These are phyloP conservation scores for Eurytoma californica DNA, from an alignment of 2,888 invertebrate genomes.

Conservation along the genomic window DNA sequence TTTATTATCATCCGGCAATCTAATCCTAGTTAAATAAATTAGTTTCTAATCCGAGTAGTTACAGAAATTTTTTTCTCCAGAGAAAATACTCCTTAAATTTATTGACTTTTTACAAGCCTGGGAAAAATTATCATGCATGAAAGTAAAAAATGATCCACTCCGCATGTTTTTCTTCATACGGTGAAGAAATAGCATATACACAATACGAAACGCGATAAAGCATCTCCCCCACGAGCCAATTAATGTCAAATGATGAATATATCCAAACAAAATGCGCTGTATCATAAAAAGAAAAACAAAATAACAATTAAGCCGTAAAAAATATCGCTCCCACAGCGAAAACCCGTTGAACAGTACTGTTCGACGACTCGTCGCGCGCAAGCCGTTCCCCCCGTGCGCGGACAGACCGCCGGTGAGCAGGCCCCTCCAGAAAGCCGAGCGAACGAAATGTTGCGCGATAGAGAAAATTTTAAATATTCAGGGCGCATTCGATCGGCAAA, in stretches of 20 bases:
- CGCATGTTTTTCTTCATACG: no score
- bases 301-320: neutral
- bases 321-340: neutral
- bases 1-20: neutral
- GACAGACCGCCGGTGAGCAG: neutral
- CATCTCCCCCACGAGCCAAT: no score
- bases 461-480: conserved; percentile 29
- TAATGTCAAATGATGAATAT: no score
- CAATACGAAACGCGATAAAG: no score
- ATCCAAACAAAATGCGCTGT: no score
- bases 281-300: no score
- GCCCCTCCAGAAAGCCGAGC: neutral
- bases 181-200: no score
- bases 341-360: no score
- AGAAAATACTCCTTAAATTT: neutral
- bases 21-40: conserved; percentile 37
- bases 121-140: conserved; percentile 1
- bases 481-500: conserved; percentile 47
- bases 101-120: no score
- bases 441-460: neutral
- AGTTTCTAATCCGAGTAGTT: conserved; percentile 6
- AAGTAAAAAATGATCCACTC: no score
- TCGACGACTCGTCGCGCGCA: no score
- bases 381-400: neutral
- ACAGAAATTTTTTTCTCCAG: neutral